Base-by-base conservation (phyloP, 2,888 invertebrate species). In the Cephus spinipes region DNA sequence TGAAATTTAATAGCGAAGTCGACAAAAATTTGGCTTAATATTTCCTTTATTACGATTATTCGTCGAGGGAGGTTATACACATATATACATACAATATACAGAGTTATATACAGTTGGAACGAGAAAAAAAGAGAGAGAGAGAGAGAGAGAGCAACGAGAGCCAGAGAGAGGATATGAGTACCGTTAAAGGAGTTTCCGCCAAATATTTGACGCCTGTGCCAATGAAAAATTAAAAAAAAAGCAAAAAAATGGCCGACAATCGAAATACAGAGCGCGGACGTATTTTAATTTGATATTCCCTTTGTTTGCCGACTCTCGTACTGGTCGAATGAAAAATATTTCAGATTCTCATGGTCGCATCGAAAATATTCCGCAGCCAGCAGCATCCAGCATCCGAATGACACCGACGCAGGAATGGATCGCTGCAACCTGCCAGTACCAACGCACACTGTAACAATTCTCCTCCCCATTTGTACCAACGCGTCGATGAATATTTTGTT, bases 221-320 rank as follows among this genome's bases (percentile, higher is more conserved):
- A 80, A 36, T 36, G 36, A 36, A 12, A 36, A 36, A 36, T 23
- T 35, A 3, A 35, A 23, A 55, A 76, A 40, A 15, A 55, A 32
- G 73, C 11, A 30, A 15, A n/a, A 75, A 55, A 76, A 30, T 35
- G 11, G 73, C 34, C 31, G 23, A 68, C 12, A 12, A 75, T 35
- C 74, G 75, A 34, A 32, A 71, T 78, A 80, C 82, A 76, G 79
- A 77, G 69, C 81, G 81, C 77, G 35, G 76, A 77, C 83, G 85
- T 85, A 88, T 87, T 88, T 87, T 86, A 87, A 88, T 88, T 88
- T 86, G 87, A 88, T 86, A 88, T 87, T 84, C 86, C 85, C 87
- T 88, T 87, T 88, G 87, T 87, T 83, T 82, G 81, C 76, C 78
- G 77, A 75, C 80, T 77, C 35, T 12, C 68, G 33, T 73, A 12